Conservation (phyloP, 2,113 vertebrate species). For the Lucifuga dentata region DNA sequence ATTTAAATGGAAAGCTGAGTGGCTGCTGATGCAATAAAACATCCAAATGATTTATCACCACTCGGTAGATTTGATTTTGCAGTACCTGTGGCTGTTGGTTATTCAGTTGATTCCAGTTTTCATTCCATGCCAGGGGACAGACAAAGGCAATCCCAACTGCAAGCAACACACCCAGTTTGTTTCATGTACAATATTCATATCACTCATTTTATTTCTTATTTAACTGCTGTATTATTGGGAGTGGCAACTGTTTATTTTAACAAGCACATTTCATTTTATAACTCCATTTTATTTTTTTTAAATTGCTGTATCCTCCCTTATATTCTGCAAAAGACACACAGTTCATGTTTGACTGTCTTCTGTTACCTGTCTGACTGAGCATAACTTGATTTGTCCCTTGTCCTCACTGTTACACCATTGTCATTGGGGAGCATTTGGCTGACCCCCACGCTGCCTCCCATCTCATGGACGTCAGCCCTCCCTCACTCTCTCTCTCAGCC, state of each 20-base stretch:
- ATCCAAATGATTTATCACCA: no score
- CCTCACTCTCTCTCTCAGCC: conserved; percentile 80
- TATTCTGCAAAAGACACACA: no score
- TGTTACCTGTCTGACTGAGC: conserved; percentile 71
- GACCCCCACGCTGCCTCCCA: conserved; percentile 78
- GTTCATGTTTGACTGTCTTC: conserved; percentile 17
- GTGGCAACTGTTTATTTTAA: no score
- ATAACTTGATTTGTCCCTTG: conserved; percentile 65
- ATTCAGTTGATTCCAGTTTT: background rate
- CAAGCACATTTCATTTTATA: no score
- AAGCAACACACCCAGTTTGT: background rate
- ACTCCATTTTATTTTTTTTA: background rate
- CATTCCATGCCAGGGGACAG: background rate
- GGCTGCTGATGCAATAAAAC: background rate
- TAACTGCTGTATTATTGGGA: no score
- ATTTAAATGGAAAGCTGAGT: background rate
- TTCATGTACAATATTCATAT: background rate
- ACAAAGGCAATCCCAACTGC: background rate
- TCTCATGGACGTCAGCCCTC: conserved; percentile 76
- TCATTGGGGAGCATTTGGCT: conserved; percentile 76
- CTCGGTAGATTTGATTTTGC: no score
- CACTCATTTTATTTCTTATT: background rate
- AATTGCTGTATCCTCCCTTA: background rate
- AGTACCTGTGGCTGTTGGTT: no score
- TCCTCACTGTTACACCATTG: conserved; percentile 21